These are phyloP conservation scores for Pterophyllum scalare DNA, from an alignment of 2,113 vertebrate species.

Conservation along the genomic window DNA sequence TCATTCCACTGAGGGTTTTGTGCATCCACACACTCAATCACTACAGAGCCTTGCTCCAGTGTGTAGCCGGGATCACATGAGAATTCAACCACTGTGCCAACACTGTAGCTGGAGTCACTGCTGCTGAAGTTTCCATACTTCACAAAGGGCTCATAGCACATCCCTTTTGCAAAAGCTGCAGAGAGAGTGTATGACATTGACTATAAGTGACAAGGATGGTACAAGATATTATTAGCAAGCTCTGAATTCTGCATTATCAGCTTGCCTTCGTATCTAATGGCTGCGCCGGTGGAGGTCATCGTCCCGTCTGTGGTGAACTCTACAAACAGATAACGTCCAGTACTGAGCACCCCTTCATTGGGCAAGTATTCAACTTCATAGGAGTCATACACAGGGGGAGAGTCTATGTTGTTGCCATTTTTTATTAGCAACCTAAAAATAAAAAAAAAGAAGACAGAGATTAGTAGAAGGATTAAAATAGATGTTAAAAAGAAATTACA, in stretches of 20 bases:
- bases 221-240: not conserved
- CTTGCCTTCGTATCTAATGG: constrained; percentile 93
- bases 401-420: constrained; percentile 93
- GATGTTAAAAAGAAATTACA: constrained; percentile 35
- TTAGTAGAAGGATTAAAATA: constrained; percentile 8
- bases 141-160: constrained; percentile 95
- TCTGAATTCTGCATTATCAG: not conserved
- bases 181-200: constrained; percentile 15
- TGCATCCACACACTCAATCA: constrained; percentile 92
- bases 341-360: constrained; percentile 93
- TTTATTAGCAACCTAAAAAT: constrained; percentile 91
- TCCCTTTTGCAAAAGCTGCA: constrained; percentile 91
- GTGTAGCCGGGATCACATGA: constrained; percentile 95
- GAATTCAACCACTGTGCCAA: constrained; percentile 94
- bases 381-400: constrained; percentile 91
- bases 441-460: constrained; percentile 6
- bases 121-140: constrained; percentile 98
- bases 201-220: not conserved
- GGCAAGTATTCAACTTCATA: constrained; percentile 97
- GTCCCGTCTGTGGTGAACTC: constrained; percentile 95
- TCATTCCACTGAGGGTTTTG: constrained; percentile 96
- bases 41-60: constrained; percentile 94
- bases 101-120: constrained; percentile 84
- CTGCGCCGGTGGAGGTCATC: constrained; percentile 89
- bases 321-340: constrained; percentile 87